These are phyloP conservation scores for Rugalucina vietnamica DNA, from an alignment of 2,888 invertebrate species.

Conservation along the genomic window DNA sequence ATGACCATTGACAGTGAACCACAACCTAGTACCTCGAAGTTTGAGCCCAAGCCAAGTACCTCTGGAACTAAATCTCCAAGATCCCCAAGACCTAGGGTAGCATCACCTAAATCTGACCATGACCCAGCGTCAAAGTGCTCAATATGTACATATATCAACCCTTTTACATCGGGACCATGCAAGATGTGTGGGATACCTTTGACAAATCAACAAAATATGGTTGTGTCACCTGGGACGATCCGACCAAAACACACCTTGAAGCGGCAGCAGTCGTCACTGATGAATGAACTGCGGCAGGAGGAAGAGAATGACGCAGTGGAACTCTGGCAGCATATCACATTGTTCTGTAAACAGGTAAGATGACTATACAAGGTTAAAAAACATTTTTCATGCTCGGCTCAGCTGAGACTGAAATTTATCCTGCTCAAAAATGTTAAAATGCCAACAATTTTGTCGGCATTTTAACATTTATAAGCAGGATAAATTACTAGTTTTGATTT, in stretches of 20 bases:
- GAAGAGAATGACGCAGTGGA: slow-evolving; percentile 95
- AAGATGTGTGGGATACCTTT: slow-evolving; percentile 64
- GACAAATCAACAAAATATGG: slow-evolving; percentile 23
- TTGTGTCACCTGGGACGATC: slow-evolving; percentile 52
- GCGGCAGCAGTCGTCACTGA: slow-evolving; percentile 89
- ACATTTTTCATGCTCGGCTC: too few species aligned
- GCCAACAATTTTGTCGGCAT: too few species aligned
- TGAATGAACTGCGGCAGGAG: slow-evolving; percentile 90
- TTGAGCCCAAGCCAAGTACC: neutral
- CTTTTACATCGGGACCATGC: slow-evolving; percentile 55
- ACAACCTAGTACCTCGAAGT: neutral
- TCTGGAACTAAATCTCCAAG: slow-evolving; percentile 8
- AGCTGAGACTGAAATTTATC: too few species aligned
- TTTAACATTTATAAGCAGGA: too few species aligned
- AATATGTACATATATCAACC: slow-evolving; percentile 71
- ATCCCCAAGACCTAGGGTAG: neutral
- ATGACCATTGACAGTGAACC: slow-evolving; percentile 12
- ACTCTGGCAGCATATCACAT: slow-evolving; percentile 95
- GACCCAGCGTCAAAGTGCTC: slow-evolving; percentile 55
- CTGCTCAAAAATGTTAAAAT: too few species aligned
- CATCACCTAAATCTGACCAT: slow-evolving; percentile 19
- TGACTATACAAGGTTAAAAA: neutral
- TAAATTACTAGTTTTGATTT: too few species aligned
- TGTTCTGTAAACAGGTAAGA: slow-evolving; percentile 92
- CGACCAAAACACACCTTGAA: slow-evolving; percentile 58